Percentiles rank a stretch among this genome's conserved stretches.
phyloP scores from a whole-genome alignment of 1,140 invertebrate species.

The Augochlora pura region DNA sequence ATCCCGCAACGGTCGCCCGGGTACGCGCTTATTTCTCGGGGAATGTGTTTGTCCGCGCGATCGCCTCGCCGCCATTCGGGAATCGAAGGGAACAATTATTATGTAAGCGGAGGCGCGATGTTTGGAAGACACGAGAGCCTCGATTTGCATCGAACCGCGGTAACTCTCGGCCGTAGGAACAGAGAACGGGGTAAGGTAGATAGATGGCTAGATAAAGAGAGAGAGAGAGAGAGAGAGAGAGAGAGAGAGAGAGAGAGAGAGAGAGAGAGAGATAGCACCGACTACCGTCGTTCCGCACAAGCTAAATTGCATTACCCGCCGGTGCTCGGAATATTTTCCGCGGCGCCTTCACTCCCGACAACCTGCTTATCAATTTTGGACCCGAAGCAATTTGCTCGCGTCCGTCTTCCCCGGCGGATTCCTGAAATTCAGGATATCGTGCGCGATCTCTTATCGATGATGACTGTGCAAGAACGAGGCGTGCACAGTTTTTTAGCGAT shows the following conservation, averaged over 20 bases:
- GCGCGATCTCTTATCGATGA: background rate
- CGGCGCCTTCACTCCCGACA: background rate
- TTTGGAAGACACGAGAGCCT: slow-evolving; percentile 36
- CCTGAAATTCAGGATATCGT: background rate
- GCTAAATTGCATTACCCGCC: slow-evolving; percentile 20
- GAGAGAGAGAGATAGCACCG: background rate
- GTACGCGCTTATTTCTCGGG: slow-evolving; percentile 40
- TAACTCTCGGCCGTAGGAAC: slow-evolving; percentile 1
- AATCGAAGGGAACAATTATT: slow-evolving; percentile 43
- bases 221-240: too few relatives aligned
- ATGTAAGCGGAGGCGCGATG: slow-evolving; percentile 41
- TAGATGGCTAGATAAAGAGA: too few relatives aligned
- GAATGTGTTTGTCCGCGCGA: slow-evolving; percentile 11
- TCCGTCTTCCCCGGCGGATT: background rate
- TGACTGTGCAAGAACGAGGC: background rate
- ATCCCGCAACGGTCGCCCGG: background rate
- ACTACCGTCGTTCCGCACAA: background rate
- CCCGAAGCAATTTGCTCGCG: background rate
- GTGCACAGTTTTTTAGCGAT: background rate
- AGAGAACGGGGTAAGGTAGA: too few relatives aligned
- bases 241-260: too few relatives aligned
- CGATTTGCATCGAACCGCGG: slow-evolving; percentile 47
- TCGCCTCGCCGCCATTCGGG: slow-evolving; percentile 18
- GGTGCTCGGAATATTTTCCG: slow-evolving; percentile 18
- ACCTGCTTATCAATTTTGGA: slow-evolving; percentile 28